Base-by-base conservation (phyloP, 2,113 vertebrate genomes). In the Myrmophylax atrothorax region DNA sequence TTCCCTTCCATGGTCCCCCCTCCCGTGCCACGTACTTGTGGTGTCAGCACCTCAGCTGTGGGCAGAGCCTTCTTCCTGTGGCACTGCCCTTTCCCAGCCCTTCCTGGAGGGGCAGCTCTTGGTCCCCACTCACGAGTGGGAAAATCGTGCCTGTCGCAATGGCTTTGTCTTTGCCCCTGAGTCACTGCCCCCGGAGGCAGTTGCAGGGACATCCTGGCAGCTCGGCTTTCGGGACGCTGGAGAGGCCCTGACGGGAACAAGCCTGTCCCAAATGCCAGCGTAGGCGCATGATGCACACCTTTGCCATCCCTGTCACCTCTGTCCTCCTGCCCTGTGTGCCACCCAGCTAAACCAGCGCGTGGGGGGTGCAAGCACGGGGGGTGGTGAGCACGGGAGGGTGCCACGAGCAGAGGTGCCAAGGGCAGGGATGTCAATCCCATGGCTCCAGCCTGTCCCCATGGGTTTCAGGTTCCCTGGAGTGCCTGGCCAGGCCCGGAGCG, bases 401-500 rank as follows among this genome's bases (percentile, higher is more conserved):
- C 10, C 35, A 60, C 14, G 9, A 24, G 13, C 47, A 40, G 38
- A 29, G 69, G 44, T 49, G 2, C 3, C 64, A 12, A 1, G 47
- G 47, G 22, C 47, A 18, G 49, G 18, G 52, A 22, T 38, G 73
- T 73, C 10, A 3, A 14, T 46, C 5, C 4, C 3, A 4, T 0
- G 7, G 31, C 68, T 49, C n/a, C 67, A 95, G 75, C 66, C 35
- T 12, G 24, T 91, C 17, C 56, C 59, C 8, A 0, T 1, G 83
- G 23, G 14, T 40, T 72, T 23, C 84, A 99, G 99, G 98, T 98
- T n/a, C 97, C 98, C 63, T 97, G 98, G 88, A 97, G 96, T 24
- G 95, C 97, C 1, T 97, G 98, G 98, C 95, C 93, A 5, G 83
- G 97, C 69, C 70, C 94, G 49, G 73, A 97, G 97, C 95, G 38